Conservation (phyloP, 1,140 invertebrate species). For the Sitobion miscanthi region DNA sequence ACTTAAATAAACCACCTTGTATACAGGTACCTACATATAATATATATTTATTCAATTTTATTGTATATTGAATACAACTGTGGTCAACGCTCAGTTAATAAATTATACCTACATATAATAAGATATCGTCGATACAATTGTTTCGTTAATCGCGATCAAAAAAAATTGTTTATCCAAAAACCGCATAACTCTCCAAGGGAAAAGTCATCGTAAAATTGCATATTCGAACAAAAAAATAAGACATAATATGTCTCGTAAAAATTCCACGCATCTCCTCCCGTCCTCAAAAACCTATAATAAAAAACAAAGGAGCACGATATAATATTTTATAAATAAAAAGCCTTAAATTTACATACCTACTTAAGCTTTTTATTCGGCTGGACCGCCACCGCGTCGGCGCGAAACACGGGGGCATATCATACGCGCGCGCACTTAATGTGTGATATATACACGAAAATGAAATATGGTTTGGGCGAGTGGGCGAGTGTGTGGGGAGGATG, state of each 20-base stretch:
- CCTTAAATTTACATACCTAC: constrained; percentile 13
- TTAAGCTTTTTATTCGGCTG: not conserved
- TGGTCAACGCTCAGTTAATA: no score
- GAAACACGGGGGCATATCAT: not conserved
- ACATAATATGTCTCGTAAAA: not conserved
- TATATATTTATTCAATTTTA: not conserved
- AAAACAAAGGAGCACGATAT: not conserved
- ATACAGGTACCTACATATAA: not conserved
- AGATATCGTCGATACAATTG: not conserved
- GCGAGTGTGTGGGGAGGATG: not conserved
- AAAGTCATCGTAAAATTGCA: not conserved
- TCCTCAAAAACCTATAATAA: not conserved
- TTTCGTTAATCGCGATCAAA: not conserved
- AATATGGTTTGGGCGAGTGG: not conserved
- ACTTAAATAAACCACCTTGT: not conserved
- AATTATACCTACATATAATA: not conserved
- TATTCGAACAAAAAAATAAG: not conserved
- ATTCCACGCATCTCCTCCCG: not conserved
- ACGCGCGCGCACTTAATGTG: not conserved
- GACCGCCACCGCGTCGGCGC: no score
- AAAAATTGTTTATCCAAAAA: not conserved
- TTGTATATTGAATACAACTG: not conserved
- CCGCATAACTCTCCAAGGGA: not conserved
- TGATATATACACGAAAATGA: constrained; percentile 14
- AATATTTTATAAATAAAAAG: constrained; percentile 24